Conservation (phyloP, 2,888 invertebrate genomes). For the Sphecodes monilicornis region DNA sequence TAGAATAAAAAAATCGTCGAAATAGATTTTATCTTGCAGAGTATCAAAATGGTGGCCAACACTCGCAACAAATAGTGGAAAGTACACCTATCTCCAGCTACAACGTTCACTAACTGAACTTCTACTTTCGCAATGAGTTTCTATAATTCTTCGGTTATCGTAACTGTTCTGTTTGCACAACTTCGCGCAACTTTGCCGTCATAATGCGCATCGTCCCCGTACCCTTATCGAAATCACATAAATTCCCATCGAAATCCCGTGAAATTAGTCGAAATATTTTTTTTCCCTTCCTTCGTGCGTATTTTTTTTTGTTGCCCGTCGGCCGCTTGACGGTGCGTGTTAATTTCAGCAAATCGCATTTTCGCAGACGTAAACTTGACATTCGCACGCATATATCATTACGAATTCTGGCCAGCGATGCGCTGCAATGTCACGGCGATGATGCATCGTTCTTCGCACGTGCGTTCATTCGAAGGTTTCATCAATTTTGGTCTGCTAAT, state of each 20-base stretch:
- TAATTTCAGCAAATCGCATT: slow-evolving; percentile 47
- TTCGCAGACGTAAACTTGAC: slow-evolving; percentile 56
- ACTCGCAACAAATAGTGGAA: slow-evolving; percentile 5
- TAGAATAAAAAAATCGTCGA: neutral
- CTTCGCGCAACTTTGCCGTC: slow-evolving; percentile 55
- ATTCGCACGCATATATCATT: slow-evolving; percentile 51
- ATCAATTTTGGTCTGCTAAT: slow-evolving; percentile 50
- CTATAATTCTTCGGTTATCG: slow-evolving; percentile 62
- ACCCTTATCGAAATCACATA: slow-evolving; percentile 57
- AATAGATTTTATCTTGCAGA: neutral
- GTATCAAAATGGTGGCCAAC: neutral
- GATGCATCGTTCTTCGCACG: slow-evolving; percentile 55
- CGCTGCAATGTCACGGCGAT: slow-evolving; percentile 43
- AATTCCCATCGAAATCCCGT: slow-evolving; percentile 29
- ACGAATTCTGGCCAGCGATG: slow-evolving; percentile 47
- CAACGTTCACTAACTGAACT: slow-evolving; percentile 47
- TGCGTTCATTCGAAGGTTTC: slow-evolving; percentile 56
- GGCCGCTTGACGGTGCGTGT: slow-evolving; percentile 20
- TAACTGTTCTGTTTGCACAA: slow-evolving; percentile 49
- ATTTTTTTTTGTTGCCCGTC: neutral
- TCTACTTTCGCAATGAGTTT: slow-evolving; percentile 50
- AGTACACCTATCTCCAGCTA: slow-evolving; percentile 19
- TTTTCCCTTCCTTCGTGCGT: neutral
- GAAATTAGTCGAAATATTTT: neutral
- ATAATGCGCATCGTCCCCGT: slow-evolving; percentile 31